These are phyloP conservation scores for Manis javanica DNA, from an alignment of 2,797 vertebrate species.

Conservation along the genomic window DNA sequence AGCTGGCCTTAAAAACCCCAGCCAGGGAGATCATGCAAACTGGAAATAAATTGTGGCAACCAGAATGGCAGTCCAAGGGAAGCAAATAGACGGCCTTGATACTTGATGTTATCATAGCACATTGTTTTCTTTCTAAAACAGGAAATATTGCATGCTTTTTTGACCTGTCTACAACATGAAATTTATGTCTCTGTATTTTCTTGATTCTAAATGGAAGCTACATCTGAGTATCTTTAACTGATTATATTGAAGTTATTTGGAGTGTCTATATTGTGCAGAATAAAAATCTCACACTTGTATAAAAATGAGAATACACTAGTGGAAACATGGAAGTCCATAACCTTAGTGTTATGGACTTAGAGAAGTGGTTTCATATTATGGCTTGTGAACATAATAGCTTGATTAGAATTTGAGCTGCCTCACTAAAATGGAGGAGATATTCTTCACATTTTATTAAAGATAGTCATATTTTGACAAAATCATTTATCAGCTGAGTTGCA, in stretches of 20 bases:
- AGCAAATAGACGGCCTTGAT: neutral
- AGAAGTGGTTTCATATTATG: neutral
- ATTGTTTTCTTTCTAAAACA: neutral
- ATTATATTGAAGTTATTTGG: neutral
- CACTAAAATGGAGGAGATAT: neutral
- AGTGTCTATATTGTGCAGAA: neutral
- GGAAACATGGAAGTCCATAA: neutral
- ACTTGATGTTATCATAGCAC: neutral
- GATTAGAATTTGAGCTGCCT: neutral
- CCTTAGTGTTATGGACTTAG: neutral
- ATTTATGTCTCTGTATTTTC: neutral
- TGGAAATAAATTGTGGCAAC: neutral
- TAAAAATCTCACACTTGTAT: neutral
- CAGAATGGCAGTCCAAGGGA: neutral
- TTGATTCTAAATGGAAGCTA: neutral
- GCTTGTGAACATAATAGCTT: neutral
- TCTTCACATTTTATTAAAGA: neutral
- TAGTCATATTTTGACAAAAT: neutral
- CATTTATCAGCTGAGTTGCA: neutral
- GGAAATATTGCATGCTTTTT: neutral
- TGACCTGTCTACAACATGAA: neutral
- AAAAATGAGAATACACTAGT: neutral
- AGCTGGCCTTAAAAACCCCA: neutral
- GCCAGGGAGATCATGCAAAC: neutral
- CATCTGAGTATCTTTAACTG: neutral